These are phyloP conservation scores for Reinhardtius hippoglossoides DNA, from an alignment of 2,113 vertebrate species.

Conservation along the genomic window DNA sequence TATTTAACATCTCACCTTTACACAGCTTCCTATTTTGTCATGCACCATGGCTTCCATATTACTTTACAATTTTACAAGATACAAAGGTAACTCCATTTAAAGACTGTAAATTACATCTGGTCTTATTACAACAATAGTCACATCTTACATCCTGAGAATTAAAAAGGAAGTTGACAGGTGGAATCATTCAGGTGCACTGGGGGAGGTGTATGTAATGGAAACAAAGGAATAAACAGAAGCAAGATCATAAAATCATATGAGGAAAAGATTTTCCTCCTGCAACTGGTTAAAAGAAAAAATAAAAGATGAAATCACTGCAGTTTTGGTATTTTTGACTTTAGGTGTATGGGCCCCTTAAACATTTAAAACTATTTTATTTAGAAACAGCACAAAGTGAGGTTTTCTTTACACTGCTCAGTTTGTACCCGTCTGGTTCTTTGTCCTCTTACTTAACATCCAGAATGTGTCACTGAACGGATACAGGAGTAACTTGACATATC, in stretches of 20 bases:
- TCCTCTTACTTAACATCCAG: conserved; percentile 4
- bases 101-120: conserved; percentile 83
- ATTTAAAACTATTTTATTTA: conserved; percentile 2
- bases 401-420: not conserved
- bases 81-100: conserved; percentile 86
- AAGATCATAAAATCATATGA: conserved; percentile 37
- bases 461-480: conserved; percentile 15
- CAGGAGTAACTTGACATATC: conserved; percentile 2
- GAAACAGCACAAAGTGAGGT: not conserved
- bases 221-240: conserved; percentile 3
- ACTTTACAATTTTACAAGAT: conserved; percentile 87
- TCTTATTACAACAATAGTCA: conserved; percentile 86
- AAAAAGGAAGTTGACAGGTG: conserved; percentile 52
- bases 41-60: conserved; percentile 80
- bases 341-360: conserved; percentile 10
- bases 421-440: not conserved
- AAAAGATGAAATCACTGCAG: conserved; percentile 5
- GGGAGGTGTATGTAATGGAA: conserved; percentile 10
- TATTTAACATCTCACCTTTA: conserved; percentile 42
- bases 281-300: conserved; percentile 25
- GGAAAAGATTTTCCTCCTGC: conserved; percentile 15
- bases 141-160: conserved; percentile 91
- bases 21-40: conserved; percentile 60
- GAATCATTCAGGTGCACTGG: conserved; percentile 34
- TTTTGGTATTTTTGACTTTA: conserved; percentile 39